Evolutionary conservation across 2,888 invertebrate species (phyloP).

Genomic region (Pheosia tremula): DNA sequence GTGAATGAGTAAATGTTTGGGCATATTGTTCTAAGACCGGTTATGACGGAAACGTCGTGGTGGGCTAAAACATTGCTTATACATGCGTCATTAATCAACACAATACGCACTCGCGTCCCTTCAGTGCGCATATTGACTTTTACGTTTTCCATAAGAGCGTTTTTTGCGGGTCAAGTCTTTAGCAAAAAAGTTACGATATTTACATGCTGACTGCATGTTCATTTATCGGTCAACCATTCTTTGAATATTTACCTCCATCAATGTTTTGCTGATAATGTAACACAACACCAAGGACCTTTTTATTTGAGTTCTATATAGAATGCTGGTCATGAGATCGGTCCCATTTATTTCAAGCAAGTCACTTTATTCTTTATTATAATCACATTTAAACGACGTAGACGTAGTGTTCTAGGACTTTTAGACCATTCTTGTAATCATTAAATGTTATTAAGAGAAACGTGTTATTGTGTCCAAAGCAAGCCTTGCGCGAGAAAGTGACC

Average conservation of each 20-base stretch:
- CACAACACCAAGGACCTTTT: background rate
- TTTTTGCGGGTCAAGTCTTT: background rate
- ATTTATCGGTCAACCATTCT: too few species aligned
- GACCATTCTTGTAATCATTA: conserved; percentile 13
- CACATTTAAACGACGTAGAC: background rate
- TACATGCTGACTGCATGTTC: background rate
- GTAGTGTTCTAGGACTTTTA: background rate
- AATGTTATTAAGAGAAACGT: conserved; percentile 14
- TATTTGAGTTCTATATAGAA: too few species aligned
- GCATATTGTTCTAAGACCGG: conserved; percentile 81
- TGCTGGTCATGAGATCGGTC: too few species aligned
- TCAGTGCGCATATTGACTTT: conserved; percentile 70
- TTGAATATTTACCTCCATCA: too few species aligned
- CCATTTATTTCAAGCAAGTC: too few species aligned
- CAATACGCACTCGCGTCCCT: conserved; percentile 72
- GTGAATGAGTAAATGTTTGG: conserved; percentile 74
- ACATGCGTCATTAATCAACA: conserved; percentile 82
- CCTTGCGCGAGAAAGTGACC: conserved; percentile 50
- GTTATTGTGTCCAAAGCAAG: conserved; percentile 35
- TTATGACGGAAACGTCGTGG: conserved; percentile 75
- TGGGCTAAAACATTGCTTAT: conserved; percentile 79
- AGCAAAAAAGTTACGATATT: background rate
- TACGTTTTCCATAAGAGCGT: conserved; percentile 51
- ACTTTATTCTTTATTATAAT: too few species aligned
- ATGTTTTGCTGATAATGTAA: background rate